Conservation (phyloP, 2,797 vertebrate genomes). For the Loris lydekkerianus region DNA sequence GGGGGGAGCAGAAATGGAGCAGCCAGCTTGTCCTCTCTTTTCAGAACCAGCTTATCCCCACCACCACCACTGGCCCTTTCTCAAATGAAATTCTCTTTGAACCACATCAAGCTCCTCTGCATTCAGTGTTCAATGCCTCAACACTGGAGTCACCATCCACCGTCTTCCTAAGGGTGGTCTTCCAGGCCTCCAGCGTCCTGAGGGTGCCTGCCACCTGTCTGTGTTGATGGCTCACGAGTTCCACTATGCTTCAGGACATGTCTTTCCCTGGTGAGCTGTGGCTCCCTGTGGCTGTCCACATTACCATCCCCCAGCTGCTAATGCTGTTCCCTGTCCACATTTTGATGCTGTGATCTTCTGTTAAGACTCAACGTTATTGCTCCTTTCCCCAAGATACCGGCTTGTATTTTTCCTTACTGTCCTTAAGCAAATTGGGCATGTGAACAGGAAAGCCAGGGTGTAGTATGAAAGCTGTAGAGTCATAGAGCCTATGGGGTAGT, state of each 20-base stretch:
- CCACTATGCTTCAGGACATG: rapidly evolving
- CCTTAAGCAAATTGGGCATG: neutral
- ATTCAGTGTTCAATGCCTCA: neutral
- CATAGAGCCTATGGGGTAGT: neutral
- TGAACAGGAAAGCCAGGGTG: neutral
- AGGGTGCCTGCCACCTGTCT: rapidly evolving
- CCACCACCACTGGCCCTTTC: neutral
- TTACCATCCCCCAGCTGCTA: neutral
- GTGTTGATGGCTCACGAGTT: neutral
- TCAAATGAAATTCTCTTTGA: neutral
- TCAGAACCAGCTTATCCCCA: neutral
- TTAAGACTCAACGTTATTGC: neutral
- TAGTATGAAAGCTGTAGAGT: neutral
- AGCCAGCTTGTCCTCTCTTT: neutral
- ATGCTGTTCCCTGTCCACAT: neutral
- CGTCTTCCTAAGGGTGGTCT: neutral
- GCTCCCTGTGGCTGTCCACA: neutral
- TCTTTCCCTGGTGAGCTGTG: neutral
- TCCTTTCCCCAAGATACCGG: neutral
- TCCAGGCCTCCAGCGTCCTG: neutral
- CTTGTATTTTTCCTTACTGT: neutral
- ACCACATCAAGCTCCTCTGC: neutral
- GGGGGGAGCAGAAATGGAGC: neutral
- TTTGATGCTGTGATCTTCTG: neutral
- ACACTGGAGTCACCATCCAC: neutral